Conservation (phyloP, 2,888 invertebrate genomes). For the Tethea ocularis region DNA sequence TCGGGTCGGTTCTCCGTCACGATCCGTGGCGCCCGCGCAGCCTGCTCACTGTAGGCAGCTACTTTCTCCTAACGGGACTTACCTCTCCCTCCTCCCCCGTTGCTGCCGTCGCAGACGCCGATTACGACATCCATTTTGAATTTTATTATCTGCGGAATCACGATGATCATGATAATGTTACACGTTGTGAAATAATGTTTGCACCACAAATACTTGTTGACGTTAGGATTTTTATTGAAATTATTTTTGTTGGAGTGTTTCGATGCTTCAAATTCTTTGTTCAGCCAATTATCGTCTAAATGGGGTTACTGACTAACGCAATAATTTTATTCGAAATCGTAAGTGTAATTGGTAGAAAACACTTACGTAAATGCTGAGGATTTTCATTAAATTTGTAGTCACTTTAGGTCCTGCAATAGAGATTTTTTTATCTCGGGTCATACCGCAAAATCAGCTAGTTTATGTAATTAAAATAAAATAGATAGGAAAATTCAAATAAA, state of each 20-base stretch:
- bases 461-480: too few relatives aligned
- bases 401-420: too few relatives aligned
- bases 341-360: too few relatives aligned
- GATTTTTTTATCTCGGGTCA: too few relatives aligned
- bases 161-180: constrained; percentile 51
- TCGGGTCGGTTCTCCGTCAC: constrained; percentile 60
- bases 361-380: too few relatives aligned
- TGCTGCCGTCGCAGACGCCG: constrained; percentile 46
- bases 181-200: constrained; percentile 47
- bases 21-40: constrained; percentile 50
- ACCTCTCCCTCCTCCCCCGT: constrained; percentile 43
- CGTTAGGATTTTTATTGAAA: constrained; percentile 6
- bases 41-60: constrained; percentile 68
- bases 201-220: constrained; percentile 39
- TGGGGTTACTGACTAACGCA: background rate
- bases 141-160: constrained; percentile 67
- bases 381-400: too few relatives aligned
- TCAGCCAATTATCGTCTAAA: background rate
- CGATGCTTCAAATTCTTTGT: background rate
- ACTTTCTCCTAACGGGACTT: constrained; percentile 83
- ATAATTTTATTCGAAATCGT: too few relatives aligned
- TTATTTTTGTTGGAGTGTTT: background rate
- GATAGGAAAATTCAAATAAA: too few relatives aligned
- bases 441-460: too few relatives aligned
- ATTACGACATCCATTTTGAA: constrained; percentile 70